These are phyloP conservation scores for Trachelus tabidus DNA, from an alignment of 2,888 invertebrate genomes.

Conservation along the genomic window DNA sequence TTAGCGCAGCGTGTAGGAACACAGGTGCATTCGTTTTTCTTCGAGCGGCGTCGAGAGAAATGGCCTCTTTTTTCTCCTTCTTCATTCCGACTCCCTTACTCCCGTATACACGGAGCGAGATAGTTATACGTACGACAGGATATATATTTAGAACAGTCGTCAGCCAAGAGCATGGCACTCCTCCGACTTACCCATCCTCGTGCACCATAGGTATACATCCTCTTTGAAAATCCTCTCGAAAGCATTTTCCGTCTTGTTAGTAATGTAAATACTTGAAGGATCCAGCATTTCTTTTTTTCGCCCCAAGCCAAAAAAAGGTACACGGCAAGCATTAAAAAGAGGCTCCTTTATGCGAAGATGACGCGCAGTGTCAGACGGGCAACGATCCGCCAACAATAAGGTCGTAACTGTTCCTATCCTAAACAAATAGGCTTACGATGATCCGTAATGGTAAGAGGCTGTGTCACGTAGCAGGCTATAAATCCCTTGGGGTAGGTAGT, in stretches of 20 bases:
- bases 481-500: slow-evolving; percentile 47
- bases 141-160: slow-evolving; percentile 31
- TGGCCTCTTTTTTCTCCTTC: slow-evolving; percentile 15
- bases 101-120: slow-evolving; percentile 16
- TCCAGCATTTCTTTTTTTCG: not conserved
- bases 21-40: slow-evolving; percentile 25
- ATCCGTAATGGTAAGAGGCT: slow-evolving; percentile 55
- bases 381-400: slow-evolving; percentile 9
- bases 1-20: slow-evolving; percentile 23
- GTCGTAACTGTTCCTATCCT: slow-evolving; percentile 37
- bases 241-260: slow-evolving; percentile 31
- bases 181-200: not conserved
- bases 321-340: not conserved
- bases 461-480: slow-evolving; percentile 35
- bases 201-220: not conserved
- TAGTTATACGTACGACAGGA: slow-evolving; percentile 2
- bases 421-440: slow-evolving; percentile 58
- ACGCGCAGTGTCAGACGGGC: not conserved
- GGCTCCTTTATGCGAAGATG: not conserved
- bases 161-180: slow-evolving; percentile 16
- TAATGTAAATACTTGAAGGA: slow-evolving; percentile 30
- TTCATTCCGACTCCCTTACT: slow-evolving; percentile 10
- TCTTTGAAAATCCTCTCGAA: not conserved
- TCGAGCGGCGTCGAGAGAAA: slow-evolving; percentile 21
- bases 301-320: not conserved